phyloP scores from a whole-genome alignment of 1,140 invertebrate genomes.

The Maconellicoccus hirsutus region DNA sequence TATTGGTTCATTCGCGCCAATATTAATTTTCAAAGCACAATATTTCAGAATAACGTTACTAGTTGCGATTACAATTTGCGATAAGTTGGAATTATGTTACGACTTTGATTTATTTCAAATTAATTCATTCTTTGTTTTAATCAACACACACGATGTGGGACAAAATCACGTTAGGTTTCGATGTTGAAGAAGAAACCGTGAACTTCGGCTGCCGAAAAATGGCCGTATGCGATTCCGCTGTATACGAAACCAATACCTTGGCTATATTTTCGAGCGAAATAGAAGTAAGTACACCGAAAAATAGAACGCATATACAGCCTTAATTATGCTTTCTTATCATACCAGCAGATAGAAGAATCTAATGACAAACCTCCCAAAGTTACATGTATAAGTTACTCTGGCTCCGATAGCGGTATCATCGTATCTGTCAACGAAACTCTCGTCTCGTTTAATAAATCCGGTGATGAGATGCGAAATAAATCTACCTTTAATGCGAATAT shows the following conservation, averaged over 20 bases:
- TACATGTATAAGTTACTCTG: not conserved
- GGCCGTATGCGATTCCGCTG: slow-evolving; percentile 33
- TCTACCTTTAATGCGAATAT: not conserved
- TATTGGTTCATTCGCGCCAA: no score
- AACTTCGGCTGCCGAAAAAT: slow-evolving; percentile 37
- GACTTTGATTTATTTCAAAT: no score
- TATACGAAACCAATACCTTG: slow-evolving; percentile 37
- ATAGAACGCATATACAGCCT: not conserved
- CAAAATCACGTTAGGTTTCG: slow-evolving; percentile 33
- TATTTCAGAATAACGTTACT: no score
- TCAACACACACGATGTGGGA: slow-evolving; percentile 30
- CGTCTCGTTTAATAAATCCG: not conserved
- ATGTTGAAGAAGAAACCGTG: slow-evolving; percentile 37
- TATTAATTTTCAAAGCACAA: no score
- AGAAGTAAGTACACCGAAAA: not conserved
- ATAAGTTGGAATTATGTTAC: no score
- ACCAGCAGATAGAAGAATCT: not conserved
- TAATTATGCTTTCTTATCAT: not conserved
- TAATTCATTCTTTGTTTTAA: no score
- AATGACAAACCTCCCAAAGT: not conserved
- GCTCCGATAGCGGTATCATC: not conserved
- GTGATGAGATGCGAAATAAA: not conserved
- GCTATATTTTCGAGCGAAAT: slow-evolving; percentile 32
- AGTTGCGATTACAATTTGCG: no score
- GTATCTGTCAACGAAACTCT: not conserved